Evolutionary conservation across 2,113 vertebrate genomes (phyloP).

Genomic region (Rutilus rutilus): DNA sequence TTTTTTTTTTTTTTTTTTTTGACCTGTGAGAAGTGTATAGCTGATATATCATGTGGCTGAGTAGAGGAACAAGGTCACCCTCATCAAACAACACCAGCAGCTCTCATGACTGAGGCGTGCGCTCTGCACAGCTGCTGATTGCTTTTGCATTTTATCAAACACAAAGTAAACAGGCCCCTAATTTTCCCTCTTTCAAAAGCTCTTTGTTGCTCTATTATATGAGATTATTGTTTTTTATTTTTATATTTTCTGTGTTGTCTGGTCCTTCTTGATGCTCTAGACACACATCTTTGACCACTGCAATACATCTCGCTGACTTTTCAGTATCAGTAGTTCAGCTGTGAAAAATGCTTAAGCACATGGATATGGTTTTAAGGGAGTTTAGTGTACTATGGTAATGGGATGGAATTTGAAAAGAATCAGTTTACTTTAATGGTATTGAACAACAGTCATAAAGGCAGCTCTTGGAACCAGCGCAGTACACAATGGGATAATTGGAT

Average conservation of each 20-base stretch:
- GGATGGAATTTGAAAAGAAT: neutral
- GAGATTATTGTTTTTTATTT: constrained; percentile 21
- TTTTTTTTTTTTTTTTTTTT: constrained; percentile 54
- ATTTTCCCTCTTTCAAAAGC: constrained; percentile 55
- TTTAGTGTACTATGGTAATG: neutral
- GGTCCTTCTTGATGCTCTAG: neutral
- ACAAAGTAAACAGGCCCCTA: constrained; percentile 45
- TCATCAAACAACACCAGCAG: constrained; percentile 65
- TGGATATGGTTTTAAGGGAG: neutral
- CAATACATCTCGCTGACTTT: neutral
- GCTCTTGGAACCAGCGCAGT: neutral
- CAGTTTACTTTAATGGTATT: neutral
- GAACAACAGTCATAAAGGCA: constrained; percentile 18
- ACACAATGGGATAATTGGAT: neutral
- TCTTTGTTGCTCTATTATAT: constrained; percentile 59
- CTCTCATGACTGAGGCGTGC: constrained; percentile 61
- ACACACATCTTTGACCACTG: neutral
- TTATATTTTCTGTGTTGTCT: neutral
- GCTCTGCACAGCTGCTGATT: constrained; percentile 62
- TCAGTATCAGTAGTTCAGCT: neutral
- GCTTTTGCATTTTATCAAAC: constrained; percentile 42
- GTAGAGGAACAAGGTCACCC: constrained; percentile 63
- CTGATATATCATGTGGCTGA: constrained; percentile 66
- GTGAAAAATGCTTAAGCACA: neutral
- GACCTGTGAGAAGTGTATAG: constrained; percentile 66